A percentile compares a stretch with the other conserved stretches of the same genome.
Conservation (phyloP, 2,113 vertebrate genomes). For the Zosterops hypoxanthus region DNA sequence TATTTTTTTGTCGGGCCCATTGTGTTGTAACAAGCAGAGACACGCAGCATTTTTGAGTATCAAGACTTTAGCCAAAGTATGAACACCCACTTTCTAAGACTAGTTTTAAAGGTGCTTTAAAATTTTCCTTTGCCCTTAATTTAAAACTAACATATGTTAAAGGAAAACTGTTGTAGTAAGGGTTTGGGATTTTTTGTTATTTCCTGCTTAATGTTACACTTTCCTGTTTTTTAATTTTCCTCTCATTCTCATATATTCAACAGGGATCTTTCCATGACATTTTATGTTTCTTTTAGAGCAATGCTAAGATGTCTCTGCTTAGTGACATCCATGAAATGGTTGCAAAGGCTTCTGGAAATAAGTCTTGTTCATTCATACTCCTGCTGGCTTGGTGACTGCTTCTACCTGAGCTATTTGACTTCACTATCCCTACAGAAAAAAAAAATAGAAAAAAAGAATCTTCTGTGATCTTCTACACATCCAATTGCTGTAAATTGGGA, state of each 20-base stretch:
- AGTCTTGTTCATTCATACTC: not conserved
- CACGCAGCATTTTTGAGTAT: not conserved
- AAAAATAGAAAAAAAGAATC: not conserved
- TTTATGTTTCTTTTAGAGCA: constrained; percentile 21
- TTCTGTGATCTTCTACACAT: not conserved
- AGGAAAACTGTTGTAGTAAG: constrained; percentile 9
- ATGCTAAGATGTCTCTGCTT: not conserved
- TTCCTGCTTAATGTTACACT: constrained; percentile 17
- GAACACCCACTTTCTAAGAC: not conserved
- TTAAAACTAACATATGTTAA: constrained; percentile 44
- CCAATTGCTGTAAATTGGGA: not conserved
- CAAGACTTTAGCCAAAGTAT: not conserved
- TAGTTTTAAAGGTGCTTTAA: not conserved
- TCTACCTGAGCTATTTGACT: not conserved
- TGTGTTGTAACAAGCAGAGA: not conserved
- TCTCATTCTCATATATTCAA: not conserved
- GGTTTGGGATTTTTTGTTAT: not conserved
- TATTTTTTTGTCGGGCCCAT: not conserved
- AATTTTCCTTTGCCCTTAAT: constrained; percentile 20
- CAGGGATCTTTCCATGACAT: not conserved
- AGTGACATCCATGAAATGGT: not conserved
- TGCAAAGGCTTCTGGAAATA: not conserved
- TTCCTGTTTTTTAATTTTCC: not conserved
- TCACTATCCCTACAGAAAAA: not conserved
- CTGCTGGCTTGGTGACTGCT: constrained; percentile 2